Evolutionary conservation across 1,140 invertebrate genomes (phyloP).

Genomic region (Caenorhabditis brenneri): DNA sequence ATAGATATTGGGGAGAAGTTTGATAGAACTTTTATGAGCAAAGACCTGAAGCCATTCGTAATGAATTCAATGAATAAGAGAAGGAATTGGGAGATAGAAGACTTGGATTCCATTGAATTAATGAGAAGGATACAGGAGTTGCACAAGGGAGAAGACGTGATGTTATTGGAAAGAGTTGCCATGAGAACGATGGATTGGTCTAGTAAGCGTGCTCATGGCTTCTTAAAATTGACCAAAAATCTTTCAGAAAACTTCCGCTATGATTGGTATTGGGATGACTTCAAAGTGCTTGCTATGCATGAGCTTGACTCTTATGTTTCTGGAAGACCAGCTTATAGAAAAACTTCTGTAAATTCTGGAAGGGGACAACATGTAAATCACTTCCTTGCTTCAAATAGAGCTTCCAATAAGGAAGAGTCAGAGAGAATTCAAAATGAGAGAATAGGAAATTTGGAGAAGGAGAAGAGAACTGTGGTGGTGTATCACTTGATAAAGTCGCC

Average conservation of each 20-base stretch:
- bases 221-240: neutral
- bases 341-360: neutral
- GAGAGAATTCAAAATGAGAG: neutral
- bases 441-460: neutral
- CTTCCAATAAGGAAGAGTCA: neutral
- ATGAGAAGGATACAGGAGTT: neutral
- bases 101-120: neutral
- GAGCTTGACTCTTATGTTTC: neutral
- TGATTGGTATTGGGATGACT: neutral
- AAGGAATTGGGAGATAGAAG: neutral
- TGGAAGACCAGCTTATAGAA: neutral
- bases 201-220: neutral
- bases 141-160: neutral
- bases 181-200: neutral
- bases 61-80: slow-evolving; percentile 32
- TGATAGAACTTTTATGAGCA: neutral
- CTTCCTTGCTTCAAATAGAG: neutral
- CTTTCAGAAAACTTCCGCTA: neutral
- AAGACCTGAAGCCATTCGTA: neutral
- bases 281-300: neutral
- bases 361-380: neutral
- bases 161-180: slow-evolving; percentile 6
- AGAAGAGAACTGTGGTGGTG: slow-evolving; percentile 5
- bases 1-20: neutral
- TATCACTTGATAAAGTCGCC: slow-evolving; percentile 16